Evolutionary conservation across 2,797 vertebrate genomes (phyloP).

Genomic region (Sardinella longiceps): DNA sequence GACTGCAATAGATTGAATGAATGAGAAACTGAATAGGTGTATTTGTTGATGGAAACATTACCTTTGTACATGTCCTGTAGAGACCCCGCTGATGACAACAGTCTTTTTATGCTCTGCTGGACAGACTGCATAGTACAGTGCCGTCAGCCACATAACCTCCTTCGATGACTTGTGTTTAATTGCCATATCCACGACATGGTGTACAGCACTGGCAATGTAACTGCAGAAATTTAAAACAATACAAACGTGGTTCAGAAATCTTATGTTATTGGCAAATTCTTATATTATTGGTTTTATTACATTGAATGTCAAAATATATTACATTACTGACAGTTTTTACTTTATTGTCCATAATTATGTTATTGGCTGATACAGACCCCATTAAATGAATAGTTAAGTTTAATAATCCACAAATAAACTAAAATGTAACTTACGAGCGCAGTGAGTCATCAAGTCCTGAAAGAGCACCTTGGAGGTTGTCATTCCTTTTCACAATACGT

Average conservation of each 20-base stretch:
- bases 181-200: neutral
- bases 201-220: neutral
- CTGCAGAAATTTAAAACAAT: neutral
- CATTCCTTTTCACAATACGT: neutral
- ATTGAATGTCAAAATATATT: no score
- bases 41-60: no score
- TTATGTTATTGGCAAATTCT: no score
- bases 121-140: conserved; percentile 27
- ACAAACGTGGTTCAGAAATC: no score
- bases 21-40: no score
- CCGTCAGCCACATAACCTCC: conserved; percentile 23
- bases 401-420: no score
- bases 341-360: no score
- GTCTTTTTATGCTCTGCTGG: neutral
- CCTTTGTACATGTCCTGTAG: neutral
- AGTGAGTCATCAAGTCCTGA: neutral
- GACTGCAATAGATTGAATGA: no score
- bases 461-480: neutral
- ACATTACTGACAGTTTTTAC: no score
- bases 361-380: no score
- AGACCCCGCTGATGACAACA: neutral
- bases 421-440: conserved; percentile 2
- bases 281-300: no score
- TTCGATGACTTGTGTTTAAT: neutral
- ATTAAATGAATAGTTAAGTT: no score